A percentile compares a stretch with the other conserved stretches of the same genome.
Evolutionary conservation across 2,888 invertebrate species (phyloP).

Genomic region (Rotaria magnacalcarata): DNA sequence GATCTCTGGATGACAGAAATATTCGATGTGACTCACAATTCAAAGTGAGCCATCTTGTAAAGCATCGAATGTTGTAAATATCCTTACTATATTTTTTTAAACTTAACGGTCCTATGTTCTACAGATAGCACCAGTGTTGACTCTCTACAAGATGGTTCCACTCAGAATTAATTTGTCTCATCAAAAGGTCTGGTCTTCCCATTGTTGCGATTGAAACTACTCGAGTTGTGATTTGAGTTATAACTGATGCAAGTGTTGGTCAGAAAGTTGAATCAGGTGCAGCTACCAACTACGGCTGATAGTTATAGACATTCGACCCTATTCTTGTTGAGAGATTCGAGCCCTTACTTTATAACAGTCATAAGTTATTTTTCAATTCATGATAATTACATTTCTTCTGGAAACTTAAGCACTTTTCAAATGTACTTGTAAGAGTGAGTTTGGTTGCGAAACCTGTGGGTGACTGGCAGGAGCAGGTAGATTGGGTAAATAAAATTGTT

Average conservation of each 20-base stretch:
- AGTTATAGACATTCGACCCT: not conserved
- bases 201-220: too few relatives aligned
- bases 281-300: not conserved
- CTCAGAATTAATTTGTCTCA: not conserved
- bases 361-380: slow-evolving; percentile 1
- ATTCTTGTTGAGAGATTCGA: not conserved
- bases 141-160: not conserved
- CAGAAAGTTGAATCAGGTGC: not conserved
- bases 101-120: too few relatives aligned
- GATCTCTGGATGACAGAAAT: too few relatives aligned
- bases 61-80: too few relatives aligned
- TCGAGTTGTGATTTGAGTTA: not conserved
- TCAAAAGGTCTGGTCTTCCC: not conserved
- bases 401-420: slow-evolving; percentile 20
- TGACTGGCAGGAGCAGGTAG: too few relatives aligned
- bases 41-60: too few relatives aligned
- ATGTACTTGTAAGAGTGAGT: not conserved
- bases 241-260: not conserved
- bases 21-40: too few relatives aligned
- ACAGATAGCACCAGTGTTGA: not conserved
- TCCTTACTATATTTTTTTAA: not conserved
- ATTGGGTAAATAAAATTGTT: not conserved
- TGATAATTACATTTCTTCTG: not conserved
- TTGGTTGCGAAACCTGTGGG: not conserved
- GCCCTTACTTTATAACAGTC: not conserved